Base-by-base conservation (phyloP, 2,888 invertebrate genomes). In the Tetragonisca angustula region DNA sequence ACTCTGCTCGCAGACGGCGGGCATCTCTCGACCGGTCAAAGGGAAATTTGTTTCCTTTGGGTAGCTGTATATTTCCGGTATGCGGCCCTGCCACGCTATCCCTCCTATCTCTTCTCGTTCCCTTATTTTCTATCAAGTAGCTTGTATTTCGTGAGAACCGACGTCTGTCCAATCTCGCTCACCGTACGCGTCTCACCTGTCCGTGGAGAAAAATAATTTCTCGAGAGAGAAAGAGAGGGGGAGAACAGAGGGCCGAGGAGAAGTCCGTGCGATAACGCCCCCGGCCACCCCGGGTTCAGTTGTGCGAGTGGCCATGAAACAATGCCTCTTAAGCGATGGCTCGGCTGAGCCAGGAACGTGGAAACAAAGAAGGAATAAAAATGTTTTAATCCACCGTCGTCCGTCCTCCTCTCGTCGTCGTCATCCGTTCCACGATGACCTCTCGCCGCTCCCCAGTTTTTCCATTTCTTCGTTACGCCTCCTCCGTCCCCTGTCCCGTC, bases 251-350 rank as follows among this genome's bases (percentile, higher is more conserved):
- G 49, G 68, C 56, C 59, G 74, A 70, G 73, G 62, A 67, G 81
- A 75, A 75, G 75, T 75, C 69, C 77, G 54, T 32, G 84, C 68
- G 77, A 77, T 84, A 78, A 17, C 71, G 75, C 73, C 65, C 32
- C 59, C 64, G 64, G 75, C 50, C 65, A 56, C 43, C 2, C 36
- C 2, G 56, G 68, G 76, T 79, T 76, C 54, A 69, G 77, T 80
- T 82, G 79, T 56, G 76, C 69, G 76, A 74, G 80, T 81, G 85
- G 79, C 86, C 89, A 77, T 81, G 75, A 90, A 90, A 90, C 90
- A 88, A 90, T 91, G 88, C 83, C 86, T 83, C 85, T 87, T 90
- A 88, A 91, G 82, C 87, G 89, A 89, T 81, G 75, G 71, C 85
- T 79, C 72, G 86, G 85, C 81, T 78, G 36, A 71, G 75, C 77